Conservation (phyloP, 2,113 vertebrate genomes). For the Megaleporinus macrocephalus region DNA sequence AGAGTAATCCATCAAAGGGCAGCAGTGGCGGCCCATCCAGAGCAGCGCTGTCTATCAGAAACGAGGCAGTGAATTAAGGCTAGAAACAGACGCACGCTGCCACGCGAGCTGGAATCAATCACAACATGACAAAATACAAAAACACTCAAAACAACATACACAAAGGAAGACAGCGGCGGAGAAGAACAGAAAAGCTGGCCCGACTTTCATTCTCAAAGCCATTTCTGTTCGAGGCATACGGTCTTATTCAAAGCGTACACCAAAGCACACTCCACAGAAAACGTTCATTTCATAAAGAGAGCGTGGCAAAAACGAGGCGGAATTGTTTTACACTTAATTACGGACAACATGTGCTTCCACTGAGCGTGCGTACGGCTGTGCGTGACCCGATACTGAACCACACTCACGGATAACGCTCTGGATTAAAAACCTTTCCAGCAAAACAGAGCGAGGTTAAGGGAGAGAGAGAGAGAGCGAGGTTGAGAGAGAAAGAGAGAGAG, state of each 20-base stretch:
- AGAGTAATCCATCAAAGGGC: slow-evolving; percentile 73
- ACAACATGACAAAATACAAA: slow-evolving; percentile 68
- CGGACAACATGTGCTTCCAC: not conserved
- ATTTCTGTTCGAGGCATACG: not conserved
- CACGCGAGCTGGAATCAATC: slow-evolving; percentile 75
- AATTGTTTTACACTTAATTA: slow-evolving; percentile 33
- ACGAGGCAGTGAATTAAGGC: slow-evolving; percentile 55
- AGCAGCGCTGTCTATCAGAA: slow-evolving; percentile 60
- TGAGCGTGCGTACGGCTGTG: not conserved
- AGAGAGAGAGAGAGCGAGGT: slow-evolving; percentile 6
- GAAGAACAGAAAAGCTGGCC: slow-evolving; percentile 29
- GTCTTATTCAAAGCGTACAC: not conserved
- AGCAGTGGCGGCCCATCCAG: slow-evolving; percentile 60
- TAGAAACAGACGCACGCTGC: slow-evolving; percentile 59
- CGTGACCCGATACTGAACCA: slow-evolving; percentile 38
- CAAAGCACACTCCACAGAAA: not conserved
- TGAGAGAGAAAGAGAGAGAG: slow-evolving; percentile 32
- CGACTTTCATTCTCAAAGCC: not conserved
- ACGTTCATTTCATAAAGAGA: slow-evolving; percentile 14
- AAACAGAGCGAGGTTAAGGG: slow-evolving; percentile 48
- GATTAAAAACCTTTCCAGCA: slow-evolving; percentile 41
- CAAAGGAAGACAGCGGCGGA: slow-evolving; percentile 62
- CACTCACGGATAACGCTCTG: slow-evolving; percentile 26
- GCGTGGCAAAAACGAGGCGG: not conserved
- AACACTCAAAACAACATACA: slow-evolving; percentile 56